phyloP scores from a whole-genome alignment of 2,113 vertebrate species.

The Zosterops japonicus region DNA sequence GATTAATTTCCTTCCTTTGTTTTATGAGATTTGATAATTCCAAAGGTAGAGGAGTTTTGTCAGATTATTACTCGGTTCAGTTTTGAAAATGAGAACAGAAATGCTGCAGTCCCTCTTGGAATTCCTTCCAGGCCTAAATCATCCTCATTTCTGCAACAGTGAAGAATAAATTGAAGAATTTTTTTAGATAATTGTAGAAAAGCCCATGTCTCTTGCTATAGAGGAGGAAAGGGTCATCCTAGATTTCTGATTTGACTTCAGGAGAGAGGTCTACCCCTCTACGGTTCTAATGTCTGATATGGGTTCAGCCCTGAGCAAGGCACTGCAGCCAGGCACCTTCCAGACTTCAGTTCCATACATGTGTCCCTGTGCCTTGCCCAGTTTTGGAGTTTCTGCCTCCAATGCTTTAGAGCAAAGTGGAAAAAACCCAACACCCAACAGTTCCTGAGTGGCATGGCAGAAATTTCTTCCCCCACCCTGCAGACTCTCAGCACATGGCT shows the following conservation, averaged over 20 bases:
- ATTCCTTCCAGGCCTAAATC: not conserved
- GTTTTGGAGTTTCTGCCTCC: not conserved
- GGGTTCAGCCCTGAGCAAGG: not conserved
- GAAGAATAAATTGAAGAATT: not conserved
- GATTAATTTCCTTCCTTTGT: not conserved
- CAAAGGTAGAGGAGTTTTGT: not conserved
- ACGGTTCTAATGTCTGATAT: rapidly evolving
- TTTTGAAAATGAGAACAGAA: not conserved
- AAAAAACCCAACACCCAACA: not conserved
- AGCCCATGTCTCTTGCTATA: not conserved
- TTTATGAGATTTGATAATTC: not conserved
- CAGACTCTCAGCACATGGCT: not conserved
- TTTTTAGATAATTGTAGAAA: not conserved
- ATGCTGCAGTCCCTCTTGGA: not conserved
- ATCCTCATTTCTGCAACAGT: not conserved
- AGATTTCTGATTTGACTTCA: not conserved
- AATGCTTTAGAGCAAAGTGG: not conserved
- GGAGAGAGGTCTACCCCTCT: not conserved
- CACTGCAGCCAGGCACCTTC: not conserved
- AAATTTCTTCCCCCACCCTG: not conserved
- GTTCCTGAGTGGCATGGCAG: not conserved
- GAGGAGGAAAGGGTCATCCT: not conserved
- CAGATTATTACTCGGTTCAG: not conserved
- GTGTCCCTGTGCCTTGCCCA: not conserved
- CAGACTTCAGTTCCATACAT: rapidly evolving